phyloP scores from a whole-genome alignment of 2,888 invertebrate genomes.

The Adineta ricciae region DNA sequence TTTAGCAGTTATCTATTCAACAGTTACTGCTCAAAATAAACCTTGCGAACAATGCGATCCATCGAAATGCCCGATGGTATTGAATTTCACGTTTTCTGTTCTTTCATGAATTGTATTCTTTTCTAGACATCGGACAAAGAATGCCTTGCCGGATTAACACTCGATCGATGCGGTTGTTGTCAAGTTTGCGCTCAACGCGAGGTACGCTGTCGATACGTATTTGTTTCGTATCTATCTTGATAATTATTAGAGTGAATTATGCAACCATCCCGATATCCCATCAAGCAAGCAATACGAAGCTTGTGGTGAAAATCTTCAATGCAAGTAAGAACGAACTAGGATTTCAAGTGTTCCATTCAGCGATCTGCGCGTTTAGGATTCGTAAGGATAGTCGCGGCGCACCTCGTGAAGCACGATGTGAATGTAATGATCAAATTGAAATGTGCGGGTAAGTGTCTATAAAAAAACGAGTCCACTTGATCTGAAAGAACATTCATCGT shows the following conservation, averaged over 20 bases:
- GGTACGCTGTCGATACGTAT: not conserved
- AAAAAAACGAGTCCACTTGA: not conserved
- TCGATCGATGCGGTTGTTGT: not conserved
- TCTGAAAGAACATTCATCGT: not conserved
- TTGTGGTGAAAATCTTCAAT: conserved; percentile 21
- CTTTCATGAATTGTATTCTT: not conserved
- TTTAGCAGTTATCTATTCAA: not conserved
- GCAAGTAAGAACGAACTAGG: not conserved
- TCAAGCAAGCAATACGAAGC: not conserved
- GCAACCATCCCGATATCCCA: not conserved
- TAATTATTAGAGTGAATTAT: not conserved
- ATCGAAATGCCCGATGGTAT: not conserved
- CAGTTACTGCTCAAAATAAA: not conserved
- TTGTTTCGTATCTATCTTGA: not conserved
- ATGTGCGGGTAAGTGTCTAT: not conserved
- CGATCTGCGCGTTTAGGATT: not conserved
- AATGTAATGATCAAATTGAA: conserved; percentile 20
- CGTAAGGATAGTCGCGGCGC: not conserved
- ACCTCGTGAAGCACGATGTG: conserved; percentile 2
- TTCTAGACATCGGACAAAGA: conserved; percentile 4
- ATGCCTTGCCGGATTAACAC: not conserved
- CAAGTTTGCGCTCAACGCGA: conserved; percentile 20
- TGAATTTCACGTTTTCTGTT: not conserved
- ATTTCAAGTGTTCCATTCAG: too few species aligned
- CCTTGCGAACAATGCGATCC: not conserved